Percentiles rank a stretch among this genome's conserved stretches.
phyloP scores from a whole-genome alignment of 2,888 invertebrate genomes.

The Hololepta plana region DNA sequence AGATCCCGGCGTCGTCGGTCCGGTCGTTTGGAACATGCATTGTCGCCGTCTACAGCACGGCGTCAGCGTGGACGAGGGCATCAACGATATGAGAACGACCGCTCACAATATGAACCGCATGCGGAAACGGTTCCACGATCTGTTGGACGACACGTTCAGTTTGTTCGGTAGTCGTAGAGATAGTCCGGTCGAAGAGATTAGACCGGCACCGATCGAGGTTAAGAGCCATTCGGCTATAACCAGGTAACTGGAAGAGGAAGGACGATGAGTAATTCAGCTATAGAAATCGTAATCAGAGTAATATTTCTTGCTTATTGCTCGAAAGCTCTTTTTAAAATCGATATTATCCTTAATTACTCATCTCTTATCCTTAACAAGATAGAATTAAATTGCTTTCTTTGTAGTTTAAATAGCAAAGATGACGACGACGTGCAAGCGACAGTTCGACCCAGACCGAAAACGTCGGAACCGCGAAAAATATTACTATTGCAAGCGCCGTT shows the following conservation, averaged over 20 bases:
- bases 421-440: constrained; percentile 12
- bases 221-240: constrained; percentile 24
- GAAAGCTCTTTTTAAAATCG: no score
- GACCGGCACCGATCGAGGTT: constrained; percentile 18
- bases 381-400: no score
- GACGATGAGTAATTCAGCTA: no score
- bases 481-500: constrained; percentile 18
- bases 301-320: no score
- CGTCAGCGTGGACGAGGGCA: constrained; percentile 25
- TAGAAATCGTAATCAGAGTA: no score
- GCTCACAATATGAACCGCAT: constrained; percentile 40
- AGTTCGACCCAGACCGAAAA: constrained; percentile 22
- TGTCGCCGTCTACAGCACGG: constrained; percentile 45
- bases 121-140: constrained; percentile 54
- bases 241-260: no score
- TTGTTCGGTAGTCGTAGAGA: constrained; percentile 48
- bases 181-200: constrained; percentile 24
- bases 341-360: no score
- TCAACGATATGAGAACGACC: constrained; percentile 20
- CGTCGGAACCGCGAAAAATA: constrained; percentile 18
- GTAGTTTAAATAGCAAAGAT: no score
- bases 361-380: no score
- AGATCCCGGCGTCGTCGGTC: constrained; percentile 71
- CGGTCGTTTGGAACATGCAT: constrained; percentile 67
- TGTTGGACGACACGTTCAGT: constrained; percentile 64